These are phyloP conservation scores for Torymus texanus DNA, from an alignment of 2,888 invertebrate species.

Conservation along the genomic window DNA sequence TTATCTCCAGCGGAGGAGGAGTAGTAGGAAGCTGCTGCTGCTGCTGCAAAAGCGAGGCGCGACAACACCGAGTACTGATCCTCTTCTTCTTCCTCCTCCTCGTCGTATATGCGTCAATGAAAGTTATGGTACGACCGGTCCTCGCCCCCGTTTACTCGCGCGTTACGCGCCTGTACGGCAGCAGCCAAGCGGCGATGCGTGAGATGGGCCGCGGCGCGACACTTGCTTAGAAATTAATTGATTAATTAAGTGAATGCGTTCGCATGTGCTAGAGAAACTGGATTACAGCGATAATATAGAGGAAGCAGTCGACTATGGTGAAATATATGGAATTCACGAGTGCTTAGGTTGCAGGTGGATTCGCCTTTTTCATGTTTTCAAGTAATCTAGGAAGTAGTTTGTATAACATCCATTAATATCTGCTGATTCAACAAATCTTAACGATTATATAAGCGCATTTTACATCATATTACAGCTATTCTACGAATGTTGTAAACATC, in stretches of 20 bases:
- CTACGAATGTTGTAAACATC: background rate
- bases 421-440: slow-evolving; percentile 41
- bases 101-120: slow-evolving; percentile 25
- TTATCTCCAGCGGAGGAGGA: slow-evolving; percentile 36
- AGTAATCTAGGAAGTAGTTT: slow-evolving; percentile 14
- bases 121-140: slow-evolving; percentile 39
- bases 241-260: slow-evolving; percentile 39
- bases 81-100: slow-evolving; percentile 14
- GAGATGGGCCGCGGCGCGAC: slow-evolving; percentile 7
- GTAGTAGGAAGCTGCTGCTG: background rate
- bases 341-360: background rate
- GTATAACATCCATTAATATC: slow-evolving; percentile 30
- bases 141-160: background rate
- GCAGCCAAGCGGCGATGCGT: background rate
- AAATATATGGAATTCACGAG: background rate
- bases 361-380: background rate
- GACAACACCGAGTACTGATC: background rate
- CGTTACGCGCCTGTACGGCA: background rate
- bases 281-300: background rate
- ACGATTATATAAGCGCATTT: slow-evolving; percentile 38
- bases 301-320: background rate
- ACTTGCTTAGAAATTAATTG: slow-evolving; percentile 45
- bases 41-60: background rate
- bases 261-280: slow-evolving; percentile 29
- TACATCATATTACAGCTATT: background rate